phyloP scores from a whole-genome alignment of 2,113 vertebrate genomes.

The Periophthalmodon schlosseri region DNA sequence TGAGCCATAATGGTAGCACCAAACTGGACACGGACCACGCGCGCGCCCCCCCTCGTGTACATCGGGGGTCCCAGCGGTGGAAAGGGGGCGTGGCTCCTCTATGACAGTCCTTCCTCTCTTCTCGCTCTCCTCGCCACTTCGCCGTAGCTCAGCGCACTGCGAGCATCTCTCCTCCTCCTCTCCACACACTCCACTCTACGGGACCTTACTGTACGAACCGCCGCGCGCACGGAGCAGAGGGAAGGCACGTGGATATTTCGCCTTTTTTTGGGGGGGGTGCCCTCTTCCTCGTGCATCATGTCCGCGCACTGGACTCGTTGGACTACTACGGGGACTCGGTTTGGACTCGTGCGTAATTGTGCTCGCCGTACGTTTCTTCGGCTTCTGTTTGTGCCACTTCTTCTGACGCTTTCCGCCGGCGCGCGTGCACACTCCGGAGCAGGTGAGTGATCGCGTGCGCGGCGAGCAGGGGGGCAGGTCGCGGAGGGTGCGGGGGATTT shows the following conservation, averaged over 20 bases:
- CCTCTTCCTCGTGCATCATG: not conserved
- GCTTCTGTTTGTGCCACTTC: not conserved
- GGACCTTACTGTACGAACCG: not conserved
- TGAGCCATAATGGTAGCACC: too few relatives aligned
- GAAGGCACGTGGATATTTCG: constrained; percentile 2
- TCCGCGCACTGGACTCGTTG: not conserved
- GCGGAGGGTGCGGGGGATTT: not conserved
- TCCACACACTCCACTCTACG: constrained; percentile 4
- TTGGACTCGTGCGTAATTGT: not conserved
- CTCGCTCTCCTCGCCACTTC: constrained; percentile 34
- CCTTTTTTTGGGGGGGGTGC: too few relatives aligned
- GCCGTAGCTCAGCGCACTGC: constrained; percentile 32
- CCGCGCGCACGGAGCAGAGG: constrained; percentile 6
- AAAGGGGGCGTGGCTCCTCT: constrained; percentile 19
- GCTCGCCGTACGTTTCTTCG: not conserved
- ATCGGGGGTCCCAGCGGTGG: not conserved
- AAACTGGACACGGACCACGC: not conserved
- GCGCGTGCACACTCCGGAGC: constrained; percentile 5
- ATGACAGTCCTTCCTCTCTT: constrained; percentile 15
- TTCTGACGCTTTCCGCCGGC: not conserved
- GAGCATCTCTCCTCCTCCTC: constrained; percentile 26
- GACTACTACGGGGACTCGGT: not conserved
- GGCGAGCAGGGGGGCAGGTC: not conserved
- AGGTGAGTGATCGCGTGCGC: constrained; percentile 4
- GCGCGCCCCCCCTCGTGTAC: constrained; percentile 3